Conservation (phyloP, 2,113 vertebrate species). For the Dinomys branickii region DNA sequence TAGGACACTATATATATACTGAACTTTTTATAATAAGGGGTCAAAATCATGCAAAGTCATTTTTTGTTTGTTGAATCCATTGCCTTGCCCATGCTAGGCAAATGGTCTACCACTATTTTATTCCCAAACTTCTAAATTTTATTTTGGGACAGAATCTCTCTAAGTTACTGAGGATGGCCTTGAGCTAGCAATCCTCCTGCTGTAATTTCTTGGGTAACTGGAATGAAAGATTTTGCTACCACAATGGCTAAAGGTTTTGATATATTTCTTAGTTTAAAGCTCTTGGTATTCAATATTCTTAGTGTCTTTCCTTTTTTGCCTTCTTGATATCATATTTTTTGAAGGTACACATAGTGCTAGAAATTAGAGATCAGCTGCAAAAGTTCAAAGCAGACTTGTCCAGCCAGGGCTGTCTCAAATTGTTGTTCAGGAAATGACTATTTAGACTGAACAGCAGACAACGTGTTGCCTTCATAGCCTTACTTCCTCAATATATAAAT, state of each 20-base stretch:
- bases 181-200: not conserved
- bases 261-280: conserved; percentile 33
- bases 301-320: conserved; percentile 36
- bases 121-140: not conserved
- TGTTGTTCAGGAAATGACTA: not conserved
- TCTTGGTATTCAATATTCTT: not conserved
- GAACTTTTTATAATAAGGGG: conserved; percentile 6
- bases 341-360: not conserved
- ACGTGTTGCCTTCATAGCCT: not conserved
- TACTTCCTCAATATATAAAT: not conserved
- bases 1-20: not conserved
- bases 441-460: conserved; percentile 4
- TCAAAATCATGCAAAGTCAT: not conserved
- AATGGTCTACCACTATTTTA: not conserved
- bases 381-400: conserved; percentile 41
- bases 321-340: conserved; percentile 15
- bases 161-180: not conserved
- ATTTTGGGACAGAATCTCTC: not conserved
- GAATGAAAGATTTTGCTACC: not conserved
- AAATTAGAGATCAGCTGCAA: conserved; percentile 57
- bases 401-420: not conserved
- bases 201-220: not conserved
- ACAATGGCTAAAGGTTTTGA: not conserved
- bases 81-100: not conserved
- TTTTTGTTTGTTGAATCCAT: not conserved